These are phyloP conservation scores for Microctonus aethiopoides DNA, from an alignment of 2,888 invertebrate genomes.

Conservation along the genomic window DNA sequence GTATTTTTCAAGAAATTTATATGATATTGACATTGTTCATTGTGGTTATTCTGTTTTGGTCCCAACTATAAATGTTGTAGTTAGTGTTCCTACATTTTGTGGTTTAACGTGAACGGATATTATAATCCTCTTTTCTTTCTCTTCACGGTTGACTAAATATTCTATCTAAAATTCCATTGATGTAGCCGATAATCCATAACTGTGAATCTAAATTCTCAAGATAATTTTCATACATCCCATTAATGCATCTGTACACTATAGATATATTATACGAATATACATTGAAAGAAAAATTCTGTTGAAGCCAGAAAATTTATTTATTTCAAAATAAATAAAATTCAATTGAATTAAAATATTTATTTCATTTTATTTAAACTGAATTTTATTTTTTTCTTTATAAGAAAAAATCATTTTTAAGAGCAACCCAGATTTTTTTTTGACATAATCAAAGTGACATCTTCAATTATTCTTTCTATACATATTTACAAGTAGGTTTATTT, in stretches of 20 bases:
- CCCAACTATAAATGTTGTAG: neutral
- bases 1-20: neutral
- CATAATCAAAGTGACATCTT: constrained; percentile 1
- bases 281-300: too few relatives aligned
- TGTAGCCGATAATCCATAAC: neutral
- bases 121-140: constrained; percentile 13
- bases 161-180: neutral
- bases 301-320: too few relatives aligned
- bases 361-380: too few relatives aligned
- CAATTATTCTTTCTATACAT: constrained; percentile 16
- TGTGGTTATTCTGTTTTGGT: neutral
- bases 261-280: too few relatives aligned
- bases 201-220: neutral
- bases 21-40: neutral
- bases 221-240: neutral
- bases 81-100: constrained; percentile 14
- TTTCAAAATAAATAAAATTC: too few relatives aligned
- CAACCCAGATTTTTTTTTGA: constrained; percentile 8
- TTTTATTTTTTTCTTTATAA: too few relatives aligned
- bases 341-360: too few relatives aligned
- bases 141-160: neutral
- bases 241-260: neutral
- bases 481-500: too few relatives aligned
- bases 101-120: constrained; percentile 6
- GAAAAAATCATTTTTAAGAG: too few relatives aligned